phyloP scores from a whole-genome alignment of 2,888 invertebrate genomes.

The Ennomos quercinarius region DNA sequence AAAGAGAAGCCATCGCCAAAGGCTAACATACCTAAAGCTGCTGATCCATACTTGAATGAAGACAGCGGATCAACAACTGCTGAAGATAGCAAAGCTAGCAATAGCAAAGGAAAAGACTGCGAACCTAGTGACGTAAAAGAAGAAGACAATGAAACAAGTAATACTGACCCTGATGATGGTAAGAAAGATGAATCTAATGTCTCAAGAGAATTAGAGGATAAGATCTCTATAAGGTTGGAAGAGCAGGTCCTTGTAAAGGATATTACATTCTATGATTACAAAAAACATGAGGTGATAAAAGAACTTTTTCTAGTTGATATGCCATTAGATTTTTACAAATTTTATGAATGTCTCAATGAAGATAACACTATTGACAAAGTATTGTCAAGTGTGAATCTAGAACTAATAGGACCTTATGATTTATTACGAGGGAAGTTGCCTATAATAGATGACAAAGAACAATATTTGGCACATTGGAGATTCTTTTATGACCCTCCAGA shows the following conservation, averaged over 20 bases:
- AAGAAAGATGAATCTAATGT: slow-evolving; percentile 6
- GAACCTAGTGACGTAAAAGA: slow-evolving; percentile 2
- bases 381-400: slow-evolving; percentile 88
- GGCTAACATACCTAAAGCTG: neutral
- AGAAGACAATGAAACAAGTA: neutral
- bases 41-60: slow-evolving; percentile 3
- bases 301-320: slow-evolving; percentile 93
- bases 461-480: slow-evolving; percentile 94
- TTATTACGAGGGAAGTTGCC: slow-evolving; percentile 88
- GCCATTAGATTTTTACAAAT: slow-evolving; percentile 95
- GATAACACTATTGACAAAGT: slow-evolving; percentile 85
- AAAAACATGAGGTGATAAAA: slow-evolving; percentile 86
- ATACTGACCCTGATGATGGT: neutral
- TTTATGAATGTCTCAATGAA: slow-evolving; percentile 91
- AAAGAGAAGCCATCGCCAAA: slow-evolving; percentile 20
- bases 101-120: slow-evolving; percentile 5
- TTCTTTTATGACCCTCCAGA: slow-evolving; percentile 98
- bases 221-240: slow-evolving; percentile 8
- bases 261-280: slow-evolving; percentile 70
- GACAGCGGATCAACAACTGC: neutral
- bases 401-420: slow-evolving; percentile 95
- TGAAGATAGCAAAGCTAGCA: slow-evolving; percentile 2
- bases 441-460: slow-evolving; percentile 81
- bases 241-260: slow-evolving; percentile 42
- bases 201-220: neutral